Evolutionary conservation across 1,140 invertebrate species (phyloP), one percentile per base, ranked within the genome.

Genomic region (Calycopis cecrops): DNA sequence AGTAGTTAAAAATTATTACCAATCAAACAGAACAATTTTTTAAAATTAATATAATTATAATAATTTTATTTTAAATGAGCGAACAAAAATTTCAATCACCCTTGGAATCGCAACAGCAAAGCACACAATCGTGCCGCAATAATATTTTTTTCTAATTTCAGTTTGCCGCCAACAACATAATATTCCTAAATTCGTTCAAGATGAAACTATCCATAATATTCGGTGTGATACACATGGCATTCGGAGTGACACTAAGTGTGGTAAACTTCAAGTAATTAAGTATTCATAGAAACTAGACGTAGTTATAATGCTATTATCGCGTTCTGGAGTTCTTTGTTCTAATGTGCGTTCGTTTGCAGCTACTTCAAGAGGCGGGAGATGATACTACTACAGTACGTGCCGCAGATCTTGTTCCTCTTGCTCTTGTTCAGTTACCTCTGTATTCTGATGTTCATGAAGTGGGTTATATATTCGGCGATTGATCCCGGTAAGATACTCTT

Each of bases 161-260:
- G 90, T 73, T 96, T 35, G 91, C 96, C 1, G 82, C 90, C 50
- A 98, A 98, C 87, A 98, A 97, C 87, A 97, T 99, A 65, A 92
- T 95, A 55, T 98, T 97, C 79, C 88, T 96, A 6, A 98, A 99
- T 83, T 96, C 96, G 0, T 96, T 94, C 86, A 99, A 99, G 87
- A 99, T 99, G 97, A 99, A 99, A 80, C 86, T 97, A 33, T 98
- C 96, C 0, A 94, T 98, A 59, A 96, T 98, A 73, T 92, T 98
- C 71, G 97, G 97, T 2, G 94, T 98, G 9, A 76, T 91, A 55
- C 97, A 98, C 76, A 98, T 98, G 97, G 90, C 95, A 48, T 98
- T 98, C 88, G 97, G 97, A 37, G 92, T 98, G 28, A 88, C 90
- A 62, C 89, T 98, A 55, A 94, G 93, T 81, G 90, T 97, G 57